These are phyloP conservation scores for Epizoanthus ramosus DNA, from an alignment of 92 coral and sea anemone species.

Conservation along the genomic window DNA sequence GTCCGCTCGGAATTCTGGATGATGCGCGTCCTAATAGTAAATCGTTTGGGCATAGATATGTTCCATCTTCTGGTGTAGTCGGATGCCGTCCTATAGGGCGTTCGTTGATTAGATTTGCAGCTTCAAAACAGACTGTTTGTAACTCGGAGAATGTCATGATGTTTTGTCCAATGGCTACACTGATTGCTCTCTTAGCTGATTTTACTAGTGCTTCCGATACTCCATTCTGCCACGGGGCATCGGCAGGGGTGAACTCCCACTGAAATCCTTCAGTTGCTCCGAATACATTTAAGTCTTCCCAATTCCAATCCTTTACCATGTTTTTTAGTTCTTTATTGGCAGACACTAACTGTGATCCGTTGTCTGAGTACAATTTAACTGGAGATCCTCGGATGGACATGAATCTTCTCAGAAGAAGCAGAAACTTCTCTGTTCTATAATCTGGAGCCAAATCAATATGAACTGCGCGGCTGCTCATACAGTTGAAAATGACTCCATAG, in stretches of 20 bases:
- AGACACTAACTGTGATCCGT: conserved; percentile 45
- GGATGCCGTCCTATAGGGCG: conserved; percentile 61
- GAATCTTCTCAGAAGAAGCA: conserved; percentile 38
- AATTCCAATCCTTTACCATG: background rate
- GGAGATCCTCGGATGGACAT: conserved; percentile 46
- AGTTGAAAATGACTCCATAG: conserved; percentile 45
- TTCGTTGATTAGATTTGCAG: conserved; percentile 56
- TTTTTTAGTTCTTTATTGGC: conserved; percentile 35
- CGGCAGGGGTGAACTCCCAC: background rate
- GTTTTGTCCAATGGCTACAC: conserved; percentile 43
- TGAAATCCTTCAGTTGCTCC: conserved; percentile 36
- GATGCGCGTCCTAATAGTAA: conserved; percentile 51
- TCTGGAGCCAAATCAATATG: conserved; percentile 33
- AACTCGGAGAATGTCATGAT: conserved; percentile 48
- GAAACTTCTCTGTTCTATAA: conserved; percentile 42
- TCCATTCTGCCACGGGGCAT: conserved; percentile 61
- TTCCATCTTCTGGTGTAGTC: conserved; percentile 54
- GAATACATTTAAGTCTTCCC: background rate
- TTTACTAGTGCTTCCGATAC: conserved; percentile 45
- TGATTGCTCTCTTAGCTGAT: conserved; percentile 47
- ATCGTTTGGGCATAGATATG: conserved; percentile 56
- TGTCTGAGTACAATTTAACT: conserved; percentile 19
- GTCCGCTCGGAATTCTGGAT: conserved; percentile 58
- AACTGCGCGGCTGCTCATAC: conserved; percentile 42
- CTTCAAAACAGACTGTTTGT: conserved; percentile 53